These are phyloP conservation scores for Lepas anatifera DNA, from an alignment of 2,888 invertebrate species.

Conservation along the genomic window DNA sequence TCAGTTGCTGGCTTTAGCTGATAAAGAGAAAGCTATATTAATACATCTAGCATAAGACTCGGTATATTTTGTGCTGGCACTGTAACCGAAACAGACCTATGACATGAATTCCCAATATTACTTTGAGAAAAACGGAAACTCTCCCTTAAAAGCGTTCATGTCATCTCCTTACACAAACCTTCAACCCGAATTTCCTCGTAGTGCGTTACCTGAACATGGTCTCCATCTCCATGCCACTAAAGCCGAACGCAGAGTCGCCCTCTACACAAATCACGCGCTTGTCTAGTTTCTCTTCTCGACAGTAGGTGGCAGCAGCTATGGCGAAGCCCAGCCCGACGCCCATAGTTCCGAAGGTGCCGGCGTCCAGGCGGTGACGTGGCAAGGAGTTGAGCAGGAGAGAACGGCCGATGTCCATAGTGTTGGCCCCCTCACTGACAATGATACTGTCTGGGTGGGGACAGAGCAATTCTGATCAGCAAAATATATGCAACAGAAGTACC, in stretches of 20 bases:
- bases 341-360: slow-evolving; percentile 96
- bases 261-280: slow-evolving; percentile 86
- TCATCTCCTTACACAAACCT: too few species aligned
- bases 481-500: too few species aligned
- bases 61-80: too few species aligned
- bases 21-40: too few species aligned
- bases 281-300: slow-evolving; percentile 61
- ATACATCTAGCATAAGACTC: too few species aligned
- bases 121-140: too few species aligned
- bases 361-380: slow-evolving; percentile 81
- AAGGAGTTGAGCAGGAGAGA: slow-evolving; percentile 69
- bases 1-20: too few species aligned
- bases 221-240: slow-evolving; percentile 96
- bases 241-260: slow-evolving; percentile 96
- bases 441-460: slow-evolving; percentile 49
- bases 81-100: too few species aligned
- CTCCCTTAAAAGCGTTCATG: too few species aligned
- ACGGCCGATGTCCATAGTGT: slow-evolving; percentile 97
- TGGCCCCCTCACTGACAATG: slow-evolving; percentile 93
- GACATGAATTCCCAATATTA: too few species aligned
- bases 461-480: too few species aligned
- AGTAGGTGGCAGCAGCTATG: slow-evolving; percentile 81
- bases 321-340: slow-evolving; percentile 88
- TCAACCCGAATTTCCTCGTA: too few species aligned
- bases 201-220: slow-evolving; percentile 62